Evolutionary conservation across 2,113 vertebrate genomes (phyloP), one percentile per base, ranked within the genome.

Genomic region (Equus quagga): DNA sequence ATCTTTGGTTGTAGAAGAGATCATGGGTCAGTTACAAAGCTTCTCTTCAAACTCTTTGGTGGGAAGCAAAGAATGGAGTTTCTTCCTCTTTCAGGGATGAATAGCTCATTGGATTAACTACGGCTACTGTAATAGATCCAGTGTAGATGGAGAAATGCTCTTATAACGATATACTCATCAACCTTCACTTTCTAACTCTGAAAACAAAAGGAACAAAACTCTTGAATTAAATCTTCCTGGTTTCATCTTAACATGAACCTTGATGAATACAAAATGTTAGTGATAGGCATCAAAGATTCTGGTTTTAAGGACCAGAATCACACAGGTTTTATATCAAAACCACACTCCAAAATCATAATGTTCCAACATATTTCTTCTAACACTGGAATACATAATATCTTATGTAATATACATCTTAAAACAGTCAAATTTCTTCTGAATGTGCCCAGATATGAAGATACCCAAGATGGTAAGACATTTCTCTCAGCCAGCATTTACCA

Each of bases 361-460:
- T 56, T 49, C 33, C 56, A 91, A 72, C 26, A 85, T 84, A 97
- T 69, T 78, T 69, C 83, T 89, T 82, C 87, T 79, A 67, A 31
- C 18, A 44, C 18, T 11, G 28, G 24, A 86, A 89, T 56, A 41
- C 36, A 41, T 41, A 85, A 70, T 95, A 94, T 62, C 12, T 80
- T 80, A 81, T 19, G 18, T 44, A 79, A 89, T 69, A 70, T 8
- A 8, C 11, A 72, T 85, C 31, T 46, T 62, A 95, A 54, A 95
- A 5, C 26, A 69, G 89, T 69, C 41, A 62, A 21, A 93, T n/a
- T 92, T 70, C 72, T 80, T 84, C 78, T 72, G n/a, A 49, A 64
- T 95, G 51, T 13, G 46, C 33, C 51, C 82, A 73, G 58, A 93
- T 83, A 67, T 58, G 19, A 91, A 97, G 46, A 96, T 19, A 82